Base-by-base conservation (phyloP, 2,888 invertebrate species). In the Nemurella pictetii region DNA sequence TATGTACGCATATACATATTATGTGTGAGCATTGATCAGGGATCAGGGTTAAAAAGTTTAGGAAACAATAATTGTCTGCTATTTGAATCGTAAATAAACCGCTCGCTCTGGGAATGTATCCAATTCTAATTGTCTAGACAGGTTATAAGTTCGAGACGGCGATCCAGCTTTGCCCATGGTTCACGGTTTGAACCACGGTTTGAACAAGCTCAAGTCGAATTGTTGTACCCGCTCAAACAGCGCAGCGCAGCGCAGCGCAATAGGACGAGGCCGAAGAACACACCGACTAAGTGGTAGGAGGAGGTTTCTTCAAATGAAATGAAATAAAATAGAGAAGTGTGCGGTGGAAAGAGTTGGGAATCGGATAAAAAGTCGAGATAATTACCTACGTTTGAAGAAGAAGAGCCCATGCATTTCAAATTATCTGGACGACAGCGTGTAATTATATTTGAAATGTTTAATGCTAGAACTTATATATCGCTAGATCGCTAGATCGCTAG, bases 341-440 rank as follows among this genome's bases (percentile, higher is more conserved):
- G 82, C 82, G 55, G 26, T 81, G 85, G 73, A 80, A 80, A 80
- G 30, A 78, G 74, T 55, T 36, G 27, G 83, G 55, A 55, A 55
- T 55, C n/a, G n/a, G 83, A 82, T 83, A 82, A 85, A 84, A 85
- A 84, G 81, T 80, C n/a, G 35, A 83, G 85, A 85, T 85, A 85
- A 85, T 85, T 84, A 73, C 83, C 81, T 29, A 30, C 82, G 32
- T 9, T 82, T 82, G 80, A 83, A 85, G 80, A 83, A 85, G 80
- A 80, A 74, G 83, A 85, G 80, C 80, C 55, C 55, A 55, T 72
- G 81, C 85, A 84, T 86, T 86, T 84, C 86, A 86, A 82, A 78
- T 85, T 84, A 82, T 86, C 84, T 84, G 85, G 83, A 85, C 85
- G 86, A 86, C 86, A 86, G 85, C 85, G 85, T 84, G 74, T 85